Evolutionary conservation across 2,888 invertebrate genomes (phyloP), one percentile per base, ranked within the genome.

Genomic region (Eupithecia insigniata): DNA sequence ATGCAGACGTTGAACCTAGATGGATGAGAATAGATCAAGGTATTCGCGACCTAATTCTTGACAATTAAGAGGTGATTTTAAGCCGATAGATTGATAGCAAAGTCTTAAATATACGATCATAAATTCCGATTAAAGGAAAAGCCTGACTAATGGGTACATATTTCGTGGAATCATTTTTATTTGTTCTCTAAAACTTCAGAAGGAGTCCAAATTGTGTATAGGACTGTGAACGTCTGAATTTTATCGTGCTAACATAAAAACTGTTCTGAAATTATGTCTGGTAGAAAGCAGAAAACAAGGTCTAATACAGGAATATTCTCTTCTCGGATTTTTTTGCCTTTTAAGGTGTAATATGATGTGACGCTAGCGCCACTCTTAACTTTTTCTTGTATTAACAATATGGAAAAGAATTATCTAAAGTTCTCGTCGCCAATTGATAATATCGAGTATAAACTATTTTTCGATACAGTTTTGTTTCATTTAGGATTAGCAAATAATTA

Each of bases 41-140:
- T 73, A 79, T 77, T 76, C 72, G 75, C 74, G 79, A 79, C 79
- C 78, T 64, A 71, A 78, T 80, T 81, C 67, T 61, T 46, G 2
- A 26, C 69, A 77, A 77, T 76, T 73, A 74, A 67, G n/a, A 18
- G 64, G 34, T 36, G 67, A 71, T 65, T 65, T 32, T 14, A 43
- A 26, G 36, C 43, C 36, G 39, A 34, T 55, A 51, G 60, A 70
- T 22, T 69, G 58, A 66, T 67, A 66, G 66, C 36, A 60, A 71
- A 69, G 26, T 32, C 60, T 55, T 39, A 39, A 66, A 60, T 66
- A 8, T 3, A n/a, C 10, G 22, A 26, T 36, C 12, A 55, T 55
- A 26, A 26, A 60, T 58, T 14, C 60, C 30, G 3, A 18, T 30
- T 30, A 0, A 18, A 60, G 18, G 60, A 18, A 60, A 60, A 30